Percentiles rank a stretch among this genome's conserved stretches.
These are phyloP conservation scores for Nematostella vectensis DNA, from an alignment of 92 coral and sea anemone species.

Conservation along the genomic window DNA sequence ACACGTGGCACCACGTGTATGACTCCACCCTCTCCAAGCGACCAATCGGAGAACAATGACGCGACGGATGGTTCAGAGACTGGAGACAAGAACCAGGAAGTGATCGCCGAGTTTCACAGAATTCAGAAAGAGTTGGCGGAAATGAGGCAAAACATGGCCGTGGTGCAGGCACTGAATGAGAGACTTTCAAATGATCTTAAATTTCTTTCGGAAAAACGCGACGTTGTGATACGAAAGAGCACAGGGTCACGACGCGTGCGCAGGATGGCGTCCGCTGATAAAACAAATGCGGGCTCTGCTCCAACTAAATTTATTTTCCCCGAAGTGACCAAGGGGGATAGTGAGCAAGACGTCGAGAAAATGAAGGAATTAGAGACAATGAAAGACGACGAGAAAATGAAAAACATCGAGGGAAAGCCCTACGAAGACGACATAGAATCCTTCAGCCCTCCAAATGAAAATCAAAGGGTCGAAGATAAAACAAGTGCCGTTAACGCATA, in stretches of 20 bases:
- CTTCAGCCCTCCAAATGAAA: slow-evolving; percentile 1
- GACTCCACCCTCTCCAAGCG: not conserved
- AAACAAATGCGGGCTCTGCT: not conserved
- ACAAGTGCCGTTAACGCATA: not conserved
- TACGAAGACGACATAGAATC: not conserved
- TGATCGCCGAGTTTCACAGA: slow-evolving; percentile 20
- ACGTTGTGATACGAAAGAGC: not conserved
- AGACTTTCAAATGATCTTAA: slow-evolving; percentile 26
- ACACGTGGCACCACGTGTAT: not conserved
- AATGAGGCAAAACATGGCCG: slow-evolving; percentile 36
- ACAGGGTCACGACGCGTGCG: slow-evolving; percentile 15
- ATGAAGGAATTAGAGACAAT: not conserved
- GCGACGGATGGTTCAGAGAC: slow-evolving; percentile 1
- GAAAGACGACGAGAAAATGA: not conserved
- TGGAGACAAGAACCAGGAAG: slow-evolving; percentile 8
- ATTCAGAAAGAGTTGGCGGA: slow-evolving; percentile 35
- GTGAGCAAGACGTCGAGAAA: not conserved
- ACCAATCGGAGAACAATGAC: not conserved
- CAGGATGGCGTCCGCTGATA: slow-evolving; percentile 11
- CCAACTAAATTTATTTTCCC: not conserved
- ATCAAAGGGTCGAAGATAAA: too few relatives aligned
- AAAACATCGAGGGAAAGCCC: not conserved
- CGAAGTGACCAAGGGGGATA: not conserved
- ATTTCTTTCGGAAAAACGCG: slow-evolving; percentile 21
- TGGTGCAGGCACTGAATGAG: slow-evolving; percentile 25